phyloP scores from a whole-genome alignment of 2,113 vertebrate genomes.

The Melanotaenia duboulayi region DNA sequence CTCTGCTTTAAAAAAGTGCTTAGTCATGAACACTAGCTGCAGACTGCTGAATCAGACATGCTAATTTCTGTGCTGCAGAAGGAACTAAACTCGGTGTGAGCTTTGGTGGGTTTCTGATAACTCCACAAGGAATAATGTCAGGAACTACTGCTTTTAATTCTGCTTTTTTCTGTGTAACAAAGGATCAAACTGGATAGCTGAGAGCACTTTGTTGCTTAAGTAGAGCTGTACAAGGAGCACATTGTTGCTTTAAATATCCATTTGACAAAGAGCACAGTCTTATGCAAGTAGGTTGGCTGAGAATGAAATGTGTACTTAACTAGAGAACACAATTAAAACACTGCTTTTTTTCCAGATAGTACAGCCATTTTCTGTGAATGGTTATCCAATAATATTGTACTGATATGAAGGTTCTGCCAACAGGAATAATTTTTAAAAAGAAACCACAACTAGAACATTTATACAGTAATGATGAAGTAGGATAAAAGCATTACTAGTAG shows the following conservation, averaged over 20 bases:
- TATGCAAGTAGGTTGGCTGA: background rate
- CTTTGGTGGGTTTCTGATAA: background rate
- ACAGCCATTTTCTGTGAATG: background rate
- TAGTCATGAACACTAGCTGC: constrained; percentile 14
- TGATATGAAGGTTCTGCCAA: background rate
- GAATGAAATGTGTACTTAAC: background rate
- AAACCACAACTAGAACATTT: background rate
- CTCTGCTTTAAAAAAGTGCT: constrained; percentile 27
- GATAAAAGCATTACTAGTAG: background rate
- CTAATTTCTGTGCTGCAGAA: constrained; percentile 11
- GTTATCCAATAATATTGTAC: background rate
- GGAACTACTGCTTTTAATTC: constrained; percentile 14
- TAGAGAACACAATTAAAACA: background rate
- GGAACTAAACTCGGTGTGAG: background rate
- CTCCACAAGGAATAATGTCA: background rate
- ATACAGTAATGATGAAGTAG: background rate
- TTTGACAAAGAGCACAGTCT: background rate
- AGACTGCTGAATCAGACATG: constrained; percentile 29
- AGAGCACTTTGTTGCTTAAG: constrained; percentile 36
- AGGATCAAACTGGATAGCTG: background rate
- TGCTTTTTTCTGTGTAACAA: constrained; percentile 8
- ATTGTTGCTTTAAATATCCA: constrained; percentile 11
- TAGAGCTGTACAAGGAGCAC: background rate
- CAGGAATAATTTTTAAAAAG: background rate
- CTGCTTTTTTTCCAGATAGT: background rate